Percentiles rank a stretch among this genome's conserved stretches.
Conservation (phyloP, 2,113 vertebrate species). For the Corynorhinus townsendii region DNA sequence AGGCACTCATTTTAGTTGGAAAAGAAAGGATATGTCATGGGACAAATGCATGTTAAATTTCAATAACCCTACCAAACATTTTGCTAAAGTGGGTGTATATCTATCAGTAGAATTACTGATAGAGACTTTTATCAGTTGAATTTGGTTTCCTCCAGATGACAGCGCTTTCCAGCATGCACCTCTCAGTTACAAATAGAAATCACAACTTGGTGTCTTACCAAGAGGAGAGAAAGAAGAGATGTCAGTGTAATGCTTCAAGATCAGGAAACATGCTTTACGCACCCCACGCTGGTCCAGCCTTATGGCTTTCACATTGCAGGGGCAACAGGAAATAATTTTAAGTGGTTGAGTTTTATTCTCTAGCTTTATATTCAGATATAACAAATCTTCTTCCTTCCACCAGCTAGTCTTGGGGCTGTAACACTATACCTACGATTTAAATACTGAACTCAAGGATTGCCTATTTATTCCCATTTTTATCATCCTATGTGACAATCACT, state of each 20-base stretch:
- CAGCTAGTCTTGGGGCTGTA: not conserved
- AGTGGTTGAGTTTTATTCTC: not conserved
- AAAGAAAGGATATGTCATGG: not conserved
- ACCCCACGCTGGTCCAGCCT: not conserved
- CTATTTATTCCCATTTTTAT: not conserved
- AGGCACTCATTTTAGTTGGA: not conserved
- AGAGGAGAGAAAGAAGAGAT: not conserved
- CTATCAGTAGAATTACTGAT: not conserved
- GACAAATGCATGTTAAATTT: not conserved
- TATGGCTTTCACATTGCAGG: rapidly evolving
- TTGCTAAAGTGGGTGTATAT: not conserved
- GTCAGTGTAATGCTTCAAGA: not conserved
- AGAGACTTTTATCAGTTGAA: not conserved
- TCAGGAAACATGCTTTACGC: not conserved
- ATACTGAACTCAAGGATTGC: not conserved
- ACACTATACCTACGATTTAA: not conserved
- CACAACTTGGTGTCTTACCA: not conserved
- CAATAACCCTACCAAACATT: not conserved
- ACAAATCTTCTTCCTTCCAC: not conserved
- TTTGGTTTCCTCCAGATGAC: not conserved
- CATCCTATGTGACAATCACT: not conserved
- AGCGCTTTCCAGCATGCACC: not conserved
- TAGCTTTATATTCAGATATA: not conserved
- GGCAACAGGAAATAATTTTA: not conserved
- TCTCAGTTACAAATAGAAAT: not conserved